Conservation (phyloP, 1,140 invertebrate genomes). For the Leptopilina clavipes region DNA sequence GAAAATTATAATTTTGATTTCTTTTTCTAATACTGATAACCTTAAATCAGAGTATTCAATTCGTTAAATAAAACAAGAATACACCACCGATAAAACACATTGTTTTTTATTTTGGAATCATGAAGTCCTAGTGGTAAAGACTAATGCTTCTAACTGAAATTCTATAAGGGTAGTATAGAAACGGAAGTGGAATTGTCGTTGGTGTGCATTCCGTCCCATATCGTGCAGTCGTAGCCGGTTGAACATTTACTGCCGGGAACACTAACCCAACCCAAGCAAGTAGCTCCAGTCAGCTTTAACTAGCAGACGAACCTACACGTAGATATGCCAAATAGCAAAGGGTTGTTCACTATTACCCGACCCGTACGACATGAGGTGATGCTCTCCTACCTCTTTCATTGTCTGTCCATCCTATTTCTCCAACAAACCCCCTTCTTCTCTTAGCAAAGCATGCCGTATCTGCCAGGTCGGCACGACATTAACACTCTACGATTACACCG, state of each 20-base stretch:
- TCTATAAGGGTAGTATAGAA: conserved; percentile 15
- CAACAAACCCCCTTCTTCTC: conserved; percentile 29
- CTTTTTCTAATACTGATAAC: too few relatives aligned
- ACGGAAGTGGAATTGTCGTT: not conserved
- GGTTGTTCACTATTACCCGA: conserved; percentile 50
- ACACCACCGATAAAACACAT: not conserved
- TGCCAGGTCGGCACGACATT: conserved; percentile 56
- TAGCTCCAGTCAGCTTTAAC: conserved; percentile 44
- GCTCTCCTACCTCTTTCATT: conserved; percentile 35
- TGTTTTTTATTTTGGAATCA: not conserved
- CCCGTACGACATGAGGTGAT: conserved; percentile 25
- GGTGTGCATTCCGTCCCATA: conserved; percentile 43
- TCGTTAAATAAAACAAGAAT: too few relatives aligned
- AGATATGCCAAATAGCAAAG: conserved; percentile 37
- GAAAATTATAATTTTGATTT: too few relatives aligned
- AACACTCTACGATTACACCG: conserved; percentile 62
- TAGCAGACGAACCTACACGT: conserved; percentile 34
- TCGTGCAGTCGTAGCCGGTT: conserved; percentile 5
- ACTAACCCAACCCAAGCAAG: conserved; percentile 54
- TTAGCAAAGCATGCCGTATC: conserved; percentile 45
- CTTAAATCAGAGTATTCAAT: too few relatives aligned
- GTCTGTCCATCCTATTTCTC: conserved; percentile 28
- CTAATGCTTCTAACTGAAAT: not conserved
- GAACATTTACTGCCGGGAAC: conserved; percentile 55
- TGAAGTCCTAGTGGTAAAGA: not conserved